These are phyloP conservation scores for Oligia latruncula DNA, from an alignment of 2,888 invertebrate species.

Conservation along the genomic window DNA sequence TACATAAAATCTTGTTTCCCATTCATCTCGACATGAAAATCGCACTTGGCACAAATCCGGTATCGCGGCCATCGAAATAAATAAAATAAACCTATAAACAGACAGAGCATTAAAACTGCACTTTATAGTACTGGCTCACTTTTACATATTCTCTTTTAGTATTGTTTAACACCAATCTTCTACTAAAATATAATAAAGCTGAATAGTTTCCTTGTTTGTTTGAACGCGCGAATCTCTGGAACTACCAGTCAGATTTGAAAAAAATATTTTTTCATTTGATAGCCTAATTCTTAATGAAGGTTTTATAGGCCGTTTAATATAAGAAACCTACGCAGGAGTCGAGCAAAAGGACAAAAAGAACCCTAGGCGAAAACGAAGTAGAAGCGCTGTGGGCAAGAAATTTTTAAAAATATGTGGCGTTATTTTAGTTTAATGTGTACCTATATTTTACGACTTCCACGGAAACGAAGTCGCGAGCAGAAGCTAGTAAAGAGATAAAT, in stretches of 20 bases:
- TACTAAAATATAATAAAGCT: background rate
- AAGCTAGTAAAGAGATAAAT: background rate
- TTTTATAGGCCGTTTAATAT: background rate
- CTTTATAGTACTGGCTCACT: conserved; percentile 34
- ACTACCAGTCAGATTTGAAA: background rate
- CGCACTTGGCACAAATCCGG: conserved; percentile 41
- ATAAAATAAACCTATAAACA: conserved; percentile 39
- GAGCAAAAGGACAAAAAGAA: background rate
- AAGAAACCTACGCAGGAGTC: background rate
- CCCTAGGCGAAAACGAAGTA: background rate
- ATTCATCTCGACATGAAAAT: conserved; percentile 25
- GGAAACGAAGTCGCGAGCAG: background rate
- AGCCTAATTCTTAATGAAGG: background rate
- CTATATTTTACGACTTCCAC: background rate
- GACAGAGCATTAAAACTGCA: conserved; percentile 26
- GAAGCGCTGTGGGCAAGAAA: accelerated
- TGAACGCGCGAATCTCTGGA: background rate
- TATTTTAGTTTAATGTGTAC: background rate
- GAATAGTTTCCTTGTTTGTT: background rate
- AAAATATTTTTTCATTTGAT: background rate
- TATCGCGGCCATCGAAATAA: conserved; percentile 48
- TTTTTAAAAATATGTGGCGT: background rate
- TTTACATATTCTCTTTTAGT: conserved; percentile 33
- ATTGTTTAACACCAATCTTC: conserved; percentile 6
- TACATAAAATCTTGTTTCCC: conserved; percentile 36